phyloP scores from a whole-genome alignment of 1,140 invertebrate genomes.

The Choristoneura fumiferana region DNA sequence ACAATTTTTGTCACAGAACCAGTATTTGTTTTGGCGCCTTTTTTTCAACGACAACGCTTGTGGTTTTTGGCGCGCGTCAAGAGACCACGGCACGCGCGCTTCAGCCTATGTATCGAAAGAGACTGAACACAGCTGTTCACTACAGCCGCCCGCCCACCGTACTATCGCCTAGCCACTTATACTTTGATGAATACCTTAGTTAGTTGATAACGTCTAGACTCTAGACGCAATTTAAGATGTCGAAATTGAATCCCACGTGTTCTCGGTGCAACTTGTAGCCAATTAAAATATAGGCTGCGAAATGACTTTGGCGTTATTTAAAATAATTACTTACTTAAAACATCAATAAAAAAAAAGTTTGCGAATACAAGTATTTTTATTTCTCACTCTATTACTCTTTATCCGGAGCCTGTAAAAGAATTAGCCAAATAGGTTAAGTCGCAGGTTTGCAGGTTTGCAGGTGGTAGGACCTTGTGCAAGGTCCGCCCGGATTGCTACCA shows the following conservation, averaged over 20 bases:
- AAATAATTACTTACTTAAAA: no score
- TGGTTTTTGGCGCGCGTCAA: background rate
- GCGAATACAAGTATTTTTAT: no score
- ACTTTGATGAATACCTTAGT: conserved; percentile 3
- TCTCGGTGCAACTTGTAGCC: background rate
- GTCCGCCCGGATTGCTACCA: no score
- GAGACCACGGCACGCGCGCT: conserved; percentile 8
- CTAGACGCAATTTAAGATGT: conserved; percentile 15
- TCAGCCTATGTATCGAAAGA: background rate
- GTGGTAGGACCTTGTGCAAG: no score
- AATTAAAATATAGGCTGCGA: no score
- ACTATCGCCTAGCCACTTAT: conserved; percentile 9
- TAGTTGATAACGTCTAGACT: conserved; percentile 19
- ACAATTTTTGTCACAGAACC: background rate
- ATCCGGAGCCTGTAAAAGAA: no score
- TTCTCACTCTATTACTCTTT: no score
- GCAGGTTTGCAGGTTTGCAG: no score
- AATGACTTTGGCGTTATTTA: no score
- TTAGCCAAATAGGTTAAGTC: no score
- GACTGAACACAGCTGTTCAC: conserved; percentile 16
- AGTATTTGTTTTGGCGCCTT: conserved; percentile 8
- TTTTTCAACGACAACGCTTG: conserved; percentile 15
- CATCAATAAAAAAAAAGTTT: no score
- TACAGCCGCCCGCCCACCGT: conserved; percentile 15
- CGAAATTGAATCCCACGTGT: conserved; percentile 12